These are phyloP conservation scores for Sarcophaga subvicina DNA, from an alignment of 2,888 invertebrate species.

Conservation along the genomic window DNA sequence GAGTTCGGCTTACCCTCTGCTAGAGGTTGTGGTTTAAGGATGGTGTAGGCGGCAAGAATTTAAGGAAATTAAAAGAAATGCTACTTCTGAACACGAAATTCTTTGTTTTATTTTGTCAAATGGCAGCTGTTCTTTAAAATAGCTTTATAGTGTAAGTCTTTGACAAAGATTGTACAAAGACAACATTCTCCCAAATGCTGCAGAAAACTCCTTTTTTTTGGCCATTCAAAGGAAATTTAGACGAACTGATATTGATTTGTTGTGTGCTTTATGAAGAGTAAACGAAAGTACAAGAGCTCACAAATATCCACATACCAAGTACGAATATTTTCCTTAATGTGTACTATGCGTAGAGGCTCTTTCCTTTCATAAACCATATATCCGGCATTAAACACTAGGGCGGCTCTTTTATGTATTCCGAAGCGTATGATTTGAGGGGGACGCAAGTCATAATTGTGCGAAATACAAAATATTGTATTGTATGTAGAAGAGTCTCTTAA, in stretches of 20 bases:
- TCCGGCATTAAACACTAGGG: constrained; percentile 50
- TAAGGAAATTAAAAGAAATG: no score
- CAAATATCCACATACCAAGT: background rate
- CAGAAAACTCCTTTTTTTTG: background rate
- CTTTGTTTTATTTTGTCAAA: no score
- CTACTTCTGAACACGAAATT: no score
- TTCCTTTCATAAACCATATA: constrained; percentile 42
- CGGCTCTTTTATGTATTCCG: constrained; percentile 63
- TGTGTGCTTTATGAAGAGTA: background rate
- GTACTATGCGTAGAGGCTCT: constrained; percentile 19
- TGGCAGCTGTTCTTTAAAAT: no score
- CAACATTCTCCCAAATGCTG: background rate
- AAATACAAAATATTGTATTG: constrained; percentile 45
- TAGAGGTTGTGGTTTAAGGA: no score
- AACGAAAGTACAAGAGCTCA: background rate
- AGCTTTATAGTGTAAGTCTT: no score
- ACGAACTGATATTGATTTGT: background rate
- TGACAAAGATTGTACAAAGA: no score
- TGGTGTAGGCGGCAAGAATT: no score
- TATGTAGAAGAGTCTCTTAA: constrained; percentile 9
- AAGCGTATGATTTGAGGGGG: constrained; percentile 66
- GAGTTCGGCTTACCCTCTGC: no score
- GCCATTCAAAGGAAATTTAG: background rate
- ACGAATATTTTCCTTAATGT: background rate
- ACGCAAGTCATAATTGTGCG: constrained; percentile 69